Percentiles rank a stretch among this genome's conserved stretches.
phyloP scores from a whole-genome alignment of 2,797 vertebrate species.

The Lophius americanus region DNA sequence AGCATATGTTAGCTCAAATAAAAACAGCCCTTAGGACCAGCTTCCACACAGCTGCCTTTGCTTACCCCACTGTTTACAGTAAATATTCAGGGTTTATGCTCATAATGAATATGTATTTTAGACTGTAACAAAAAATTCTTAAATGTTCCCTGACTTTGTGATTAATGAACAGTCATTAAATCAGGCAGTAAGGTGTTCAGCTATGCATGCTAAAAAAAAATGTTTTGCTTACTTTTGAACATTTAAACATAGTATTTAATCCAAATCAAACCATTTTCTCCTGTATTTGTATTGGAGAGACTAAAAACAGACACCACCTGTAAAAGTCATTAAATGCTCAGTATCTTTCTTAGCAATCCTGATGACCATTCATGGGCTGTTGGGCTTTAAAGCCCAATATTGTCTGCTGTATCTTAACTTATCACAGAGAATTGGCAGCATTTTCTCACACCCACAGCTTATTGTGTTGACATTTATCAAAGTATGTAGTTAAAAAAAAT shows the following conservation, averaged over 20 bases:
- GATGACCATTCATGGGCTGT: neutral
- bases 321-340: neutral
- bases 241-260: neutral
- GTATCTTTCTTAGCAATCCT: neutral
- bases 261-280: neutral
- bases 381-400: no score
- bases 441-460: neutral
- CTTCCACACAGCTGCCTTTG: no score
- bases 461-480: constrained; percentile 1
- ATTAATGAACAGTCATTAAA: neutral
- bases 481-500: constrained; percentile 7
- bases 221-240: neutral
- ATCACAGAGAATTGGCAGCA: neutral
- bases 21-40: no score
- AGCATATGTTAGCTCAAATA: neutral
- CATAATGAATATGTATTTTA: no score
- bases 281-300: neutral
- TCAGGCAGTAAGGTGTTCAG: neutral
- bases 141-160: no score
- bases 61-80: no score
- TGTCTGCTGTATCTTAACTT: neutral
- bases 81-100: no score
- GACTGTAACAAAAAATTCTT: no score
- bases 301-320: neutral
- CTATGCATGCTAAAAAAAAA: no score